These are phyloP conservation scores for Thera britannica DNA, from an alignment of 2,888 invertebrate species.

Conservation along the genomic window DNA sequence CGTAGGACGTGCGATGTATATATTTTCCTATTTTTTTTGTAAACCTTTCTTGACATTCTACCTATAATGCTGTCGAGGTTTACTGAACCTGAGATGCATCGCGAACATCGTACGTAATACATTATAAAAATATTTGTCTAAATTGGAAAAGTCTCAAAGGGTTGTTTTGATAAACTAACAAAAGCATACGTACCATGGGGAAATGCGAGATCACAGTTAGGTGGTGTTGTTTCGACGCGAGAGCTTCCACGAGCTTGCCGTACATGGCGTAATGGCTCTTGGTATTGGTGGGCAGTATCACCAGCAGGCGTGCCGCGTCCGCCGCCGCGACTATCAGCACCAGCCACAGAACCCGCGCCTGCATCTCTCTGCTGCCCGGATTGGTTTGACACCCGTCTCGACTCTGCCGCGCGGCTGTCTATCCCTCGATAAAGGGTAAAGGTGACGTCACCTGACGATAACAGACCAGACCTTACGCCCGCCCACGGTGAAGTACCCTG, in stretches of 20 bases:
- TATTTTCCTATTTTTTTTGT: too few species aligned
- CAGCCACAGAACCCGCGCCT: conserved; percentile 58
- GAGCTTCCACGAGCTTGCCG: conserved; percentile 73
- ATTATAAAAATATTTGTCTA: not conserved
- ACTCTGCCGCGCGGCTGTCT: conserved; percentile 43
- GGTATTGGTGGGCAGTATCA: conserved; percentile 80
- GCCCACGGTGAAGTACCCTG: conserved; percentile 31
- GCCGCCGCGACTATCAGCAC: conserved; percentile 58
- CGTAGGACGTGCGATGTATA: too few species aligned
- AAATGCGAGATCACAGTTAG: conserved; percentile 80
- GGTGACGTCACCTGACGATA: conserved; percentile 51
- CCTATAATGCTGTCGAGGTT: too few species aligned
- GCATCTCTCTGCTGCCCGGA: conserved; percentile 71
- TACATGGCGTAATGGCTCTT: conserved; percentile 84
- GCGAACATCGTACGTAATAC: not conserved
- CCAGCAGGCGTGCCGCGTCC: conserved; percentile 72
- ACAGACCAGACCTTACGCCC: conserved; percentile 32
- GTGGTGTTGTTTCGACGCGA: conserved; percentile 71
- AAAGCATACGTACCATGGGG: conserved; percentile 69
- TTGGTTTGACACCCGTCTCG: conserved; percentile 57
- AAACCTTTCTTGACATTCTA: too few species aligned
- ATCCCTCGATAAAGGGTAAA: conserved; percentile 49
- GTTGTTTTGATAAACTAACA: conserved; percentile 6
- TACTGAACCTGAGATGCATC: not conserved
- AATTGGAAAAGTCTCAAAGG: not conserved